Evolutionary conservation across 2,888 invertebrate genomes (phyloP).

Genomic region (Drosophila glabriapex): DNA sequence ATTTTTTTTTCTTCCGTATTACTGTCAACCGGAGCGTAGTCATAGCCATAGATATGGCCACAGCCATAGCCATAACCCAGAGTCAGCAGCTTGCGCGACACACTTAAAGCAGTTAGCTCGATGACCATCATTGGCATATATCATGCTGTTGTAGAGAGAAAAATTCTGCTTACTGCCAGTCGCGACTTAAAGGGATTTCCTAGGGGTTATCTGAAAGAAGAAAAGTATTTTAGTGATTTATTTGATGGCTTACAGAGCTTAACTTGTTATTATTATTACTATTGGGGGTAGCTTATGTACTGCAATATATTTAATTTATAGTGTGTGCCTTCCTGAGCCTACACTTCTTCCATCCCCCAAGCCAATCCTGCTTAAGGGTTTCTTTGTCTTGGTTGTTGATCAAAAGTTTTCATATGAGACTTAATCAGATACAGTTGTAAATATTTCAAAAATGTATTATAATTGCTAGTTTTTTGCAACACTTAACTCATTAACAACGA

Average conservation of each 20-base stretch:
- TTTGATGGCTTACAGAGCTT: not conserved
- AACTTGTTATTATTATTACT: not conserved
- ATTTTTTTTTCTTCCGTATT: slow-evolving; percentile 11
- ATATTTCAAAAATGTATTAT: not conserved
- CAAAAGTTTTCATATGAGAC: not conserved
- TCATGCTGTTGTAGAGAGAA: slow-evolving; percentile 36
- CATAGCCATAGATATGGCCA: slow-evolving; percentile 9
- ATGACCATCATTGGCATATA: slow-evolving; percentile 73
- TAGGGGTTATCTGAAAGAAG: not conserved
- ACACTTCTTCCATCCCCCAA: not conserved
- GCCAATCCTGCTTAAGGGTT: not conserved
- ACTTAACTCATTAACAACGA: not conserved
- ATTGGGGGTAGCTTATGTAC: not conserved
- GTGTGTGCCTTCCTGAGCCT: not conserved
- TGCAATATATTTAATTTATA: not conserved
- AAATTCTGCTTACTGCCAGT: not conserved
- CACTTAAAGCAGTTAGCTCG: slow-evolving; percentile 79
- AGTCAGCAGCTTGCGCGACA: slow-evolving; percentile 46
- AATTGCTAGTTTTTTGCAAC: not conserved
- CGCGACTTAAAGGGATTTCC: not conserved
- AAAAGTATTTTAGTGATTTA: not conserved
- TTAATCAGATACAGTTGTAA: not conserved
- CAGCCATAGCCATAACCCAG: slow-evolving; percentile 8
- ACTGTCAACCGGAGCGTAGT: slow-evolving; percentile 36
- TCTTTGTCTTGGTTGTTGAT: not conserved